Percentiles rank a stretch among this genome's conserved stretches.
Conservation (phyloP, 2,797 vertebrate genomes). For the Malacoraja senta region DNA sequence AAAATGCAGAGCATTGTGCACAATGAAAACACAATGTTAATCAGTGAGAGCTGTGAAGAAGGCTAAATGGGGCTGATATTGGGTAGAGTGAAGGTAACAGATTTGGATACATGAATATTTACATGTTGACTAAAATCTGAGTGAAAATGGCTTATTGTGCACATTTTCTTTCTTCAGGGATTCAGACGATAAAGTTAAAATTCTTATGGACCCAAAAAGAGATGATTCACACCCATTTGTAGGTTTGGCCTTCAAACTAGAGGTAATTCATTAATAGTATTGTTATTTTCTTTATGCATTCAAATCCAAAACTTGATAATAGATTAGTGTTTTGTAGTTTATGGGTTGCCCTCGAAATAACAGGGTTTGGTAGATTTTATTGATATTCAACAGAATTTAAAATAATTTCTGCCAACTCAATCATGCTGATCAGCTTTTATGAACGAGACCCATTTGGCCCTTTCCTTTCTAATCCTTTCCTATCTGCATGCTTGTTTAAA, state of each 20-base stretch:
- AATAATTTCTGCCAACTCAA: too few species aligned
- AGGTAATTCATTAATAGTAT: slow-evolving; percentile 59
- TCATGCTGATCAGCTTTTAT: too few species aligned
- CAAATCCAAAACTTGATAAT: background rate
- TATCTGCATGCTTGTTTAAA: too few species aligned
- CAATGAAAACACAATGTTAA: background rate
- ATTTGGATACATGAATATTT: background rate
- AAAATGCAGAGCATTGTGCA: background rate
- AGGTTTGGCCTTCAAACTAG: slow-evolving; percentile 90
- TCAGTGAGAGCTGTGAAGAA: background rate
- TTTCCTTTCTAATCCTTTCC: too few species aligned
- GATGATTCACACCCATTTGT: slow-evolving; percentile 70
- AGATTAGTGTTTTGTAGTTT: background rate
- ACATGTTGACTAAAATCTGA: background rate
- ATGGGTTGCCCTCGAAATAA: background rate
- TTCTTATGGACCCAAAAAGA: slow-evolving; percentile 71
- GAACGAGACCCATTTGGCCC: too few species aligned
- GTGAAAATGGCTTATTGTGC: background rate
- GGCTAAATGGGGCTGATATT: background rate
- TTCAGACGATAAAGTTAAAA: slow-evolving; percentile 59
- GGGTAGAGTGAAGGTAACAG: background rate
- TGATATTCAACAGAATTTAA: background rate
- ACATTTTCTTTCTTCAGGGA: slow-evolving; percentile 53
- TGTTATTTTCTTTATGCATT: background rate
- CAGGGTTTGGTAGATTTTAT: background rate